Evolutionary conservation across 2,113 vertebrate species (phyloP), one percentile per base, ranked within the genome.

Genomic region (Sorex araneus): DNA sequence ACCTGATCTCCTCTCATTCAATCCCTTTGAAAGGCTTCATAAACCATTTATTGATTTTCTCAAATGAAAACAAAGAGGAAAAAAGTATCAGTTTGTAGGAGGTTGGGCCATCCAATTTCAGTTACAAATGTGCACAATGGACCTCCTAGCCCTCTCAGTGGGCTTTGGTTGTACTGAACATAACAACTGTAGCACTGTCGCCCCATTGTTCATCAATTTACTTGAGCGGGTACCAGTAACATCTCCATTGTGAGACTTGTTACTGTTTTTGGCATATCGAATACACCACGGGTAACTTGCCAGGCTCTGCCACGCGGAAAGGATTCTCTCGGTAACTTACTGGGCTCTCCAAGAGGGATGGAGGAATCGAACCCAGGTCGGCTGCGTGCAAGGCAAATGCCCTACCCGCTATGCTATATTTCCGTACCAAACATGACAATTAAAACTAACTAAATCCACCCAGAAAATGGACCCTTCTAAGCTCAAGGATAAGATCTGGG

Each of bases 31-130:
- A 89, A 95, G 83, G n/a, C 27, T 73, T 90, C 63, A 76, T 70
- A 97, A 95, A 64, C 75, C 30, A 84, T 80, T 74, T 91, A 91
- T 89, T 78, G 94, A 95, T 89, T 96, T 91, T 93, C 71, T 69
- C 66, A 91, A 91, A 89, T 36, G 57, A 93, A 94, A 95, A 76
- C 85, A 91, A 60, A 40, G 40, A 7, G n/a, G 57, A 50, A 94
- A 94, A 64, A 90, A 75, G 18, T 86, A 73, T 8, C 73, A 73
- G 40, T 12, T 93, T 54, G 74, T 77, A 91, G 60, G 47, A 94
- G 91, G 45, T 69, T 57, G 47, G 1, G 18, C 8, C 27, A 75
- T 89, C 36, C 32, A 86, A 89, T 96, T 88, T 87, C 63, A 92
- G 40, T 70, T 91, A 71, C 23, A 84, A 43, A 91, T 19, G 10